Conservation (phyloP, 2,888 invertebrate species). For the Tricholauxania praeusta region DNA sequence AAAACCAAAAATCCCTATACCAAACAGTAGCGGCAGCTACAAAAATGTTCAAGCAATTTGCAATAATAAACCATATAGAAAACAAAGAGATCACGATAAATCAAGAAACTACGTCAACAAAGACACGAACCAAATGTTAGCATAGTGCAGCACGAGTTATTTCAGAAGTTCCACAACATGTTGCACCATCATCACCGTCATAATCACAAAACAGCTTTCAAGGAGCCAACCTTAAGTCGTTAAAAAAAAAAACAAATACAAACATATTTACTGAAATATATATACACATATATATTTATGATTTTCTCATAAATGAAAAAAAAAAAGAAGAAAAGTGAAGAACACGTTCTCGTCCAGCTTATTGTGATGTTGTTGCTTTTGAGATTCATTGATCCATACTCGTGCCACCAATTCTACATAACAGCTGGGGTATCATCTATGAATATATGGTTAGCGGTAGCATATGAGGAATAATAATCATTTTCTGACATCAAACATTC, state of each 20-base stretch:
- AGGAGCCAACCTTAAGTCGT: too few relatives aligned
- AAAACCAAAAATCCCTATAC: not conserved
- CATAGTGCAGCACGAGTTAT: constrained; percentile 35
- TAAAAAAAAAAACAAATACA: too few relatives aligned
- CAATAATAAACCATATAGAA: constrained; percentile 35
- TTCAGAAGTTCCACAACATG: constrained; percentile 27
- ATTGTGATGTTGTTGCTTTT: not conserved
- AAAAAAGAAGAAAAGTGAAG: constrained; percentile 22
- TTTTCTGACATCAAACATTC: too few relatives aligned
- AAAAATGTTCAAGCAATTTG: constrained; percentile 26
- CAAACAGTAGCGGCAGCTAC: constrained; percentile 10
- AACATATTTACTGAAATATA: too few relatives aligned
- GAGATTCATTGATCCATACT: not conserved
- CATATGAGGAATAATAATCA: constrained; percentile 15
- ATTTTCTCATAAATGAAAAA: not conserved
- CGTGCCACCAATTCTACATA: not conserved
- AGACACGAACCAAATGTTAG: constrained; percentile 38
- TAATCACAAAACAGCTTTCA: not conserved
- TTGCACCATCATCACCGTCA: constrained; percentile 27
- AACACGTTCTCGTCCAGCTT: constrained; percentile 17
- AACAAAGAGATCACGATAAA: constrained; percentile 57
- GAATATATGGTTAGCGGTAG: constrained; percentile 1
- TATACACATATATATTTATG: too few relatives aligned
- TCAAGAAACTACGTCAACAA: constrained; percentile 52
- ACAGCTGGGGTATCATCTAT: not conserved